Conservation (phyloP, 2,113 vertebrate genomes). For the Mus musculus region DNA sequence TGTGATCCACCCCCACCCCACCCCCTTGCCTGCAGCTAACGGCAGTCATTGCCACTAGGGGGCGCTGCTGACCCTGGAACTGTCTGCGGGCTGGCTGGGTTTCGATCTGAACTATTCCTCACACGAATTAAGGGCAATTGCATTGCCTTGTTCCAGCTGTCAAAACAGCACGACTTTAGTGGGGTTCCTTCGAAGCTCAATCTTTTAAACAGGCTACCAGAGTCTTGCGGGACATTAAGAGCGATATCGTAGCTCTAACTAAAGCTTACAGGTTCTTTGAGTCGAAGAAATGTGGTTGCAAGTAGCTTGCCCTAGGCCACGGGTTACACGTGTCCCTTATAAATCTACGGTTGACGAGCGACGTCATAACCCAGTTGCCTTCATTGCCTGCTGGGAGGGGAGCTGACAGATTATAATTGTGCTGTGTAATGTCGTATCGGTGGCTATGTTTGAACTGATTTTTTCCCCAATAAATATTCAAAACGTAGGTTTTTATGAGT, state of each 20-base stretch:
- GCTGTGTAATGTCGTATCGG: rapidly evolving
- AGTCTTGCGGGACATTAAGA: neutral
- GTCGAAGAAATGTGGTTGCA: neutral
- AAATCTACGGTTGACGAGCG: no score
- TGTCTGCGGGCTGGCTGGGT: rapidly evolving
- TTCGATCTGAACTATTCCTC: neutral
- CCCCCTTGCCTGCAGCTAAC: neutral
- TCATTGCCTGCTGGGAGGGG: rapidly evolving
- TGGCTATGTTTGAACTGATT: neutral
- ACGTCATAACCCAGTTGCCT: rapidly evolving
- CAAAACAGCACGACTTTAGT: neutral
- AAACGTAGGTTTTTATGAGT: neutral
- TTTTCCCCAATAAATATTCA: neutral
- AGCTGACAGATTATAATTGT: no score
- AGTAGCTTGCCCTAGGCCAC: no score
- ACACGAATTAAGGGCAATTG: no score
- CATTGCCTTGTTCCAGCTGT: neutral
- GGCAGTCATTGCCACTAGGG: slow-evolving; percentile 67
- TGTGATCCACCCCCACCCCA: rapidly evolving
- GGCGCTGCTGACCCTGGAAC: slow-evolving; percentile 74
- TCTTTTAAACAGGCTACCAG: neutral
- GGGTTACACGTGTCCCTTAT: rapidly evolving
- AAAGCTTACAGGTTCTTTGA: neutral
- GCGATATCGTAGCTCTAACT: neutral
- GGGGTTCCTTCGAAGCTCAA: neutral